These are phyloP conservation scores for Hormaphis cornu DNA, from an alignment of 1,140 invertebrate genomes.

Conservation along the genomic window DNA sequence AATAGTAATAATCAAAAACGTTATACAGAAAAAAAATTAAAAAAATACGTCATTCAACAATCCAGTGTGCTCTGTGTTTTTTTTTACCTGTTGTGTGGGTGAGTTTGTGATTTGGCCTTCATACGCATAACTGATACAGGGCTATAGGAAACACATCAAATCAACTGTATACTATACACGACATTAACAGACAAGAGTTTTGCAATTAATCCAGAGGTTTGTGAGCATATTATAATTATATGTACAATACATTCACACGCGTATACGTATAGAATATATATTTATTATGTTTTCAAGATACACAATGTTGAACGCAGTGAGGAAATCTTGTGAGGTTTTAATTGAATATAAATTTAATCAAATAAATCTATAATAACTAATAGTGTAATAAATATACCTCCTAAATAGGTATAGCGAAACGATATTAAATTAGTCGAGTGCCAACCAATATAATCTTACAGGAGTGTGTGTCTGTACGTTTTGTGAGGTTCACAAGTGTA, in stretches of 20 bases:
- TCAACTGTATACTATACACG: conserved; percentile 28
- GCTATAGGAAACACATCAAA: conserved; percentile 32
- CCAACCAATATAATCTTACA: not conserved
- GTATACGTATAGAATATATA: not conserved
- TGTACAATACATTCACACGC: not conserved
- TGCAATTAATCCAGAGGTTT: not conserved
- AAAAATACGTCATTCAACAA: conserved; percentile 14
- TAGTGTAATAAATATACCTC: no score
- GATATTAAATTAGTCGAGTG: not conserved
- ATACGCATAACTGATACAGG: conserved; percentile 30
- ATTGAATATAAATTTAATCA: not conserved
- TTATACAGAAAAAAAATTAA: conserved; percentile 12
- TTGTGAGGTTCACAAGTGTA: not conserved
- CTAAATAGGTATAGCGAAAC: not conserved
- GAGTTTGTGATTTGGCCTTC: conserved; percentile 34
- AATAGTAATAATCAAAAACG: not conserved
- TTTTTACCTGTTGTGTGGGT: conserved; percentile 39
- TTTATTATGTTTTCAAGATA: not conserved
- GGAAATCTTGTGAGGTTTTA: not conserved
- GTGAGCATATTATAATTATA: not conserved
- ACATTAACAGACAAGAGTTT: conserved; percentile 10
- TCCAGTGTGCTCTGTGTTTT: conserved; percentile 26
- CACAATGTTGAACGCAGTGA: not conserved
- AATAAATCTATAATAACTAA: no score
- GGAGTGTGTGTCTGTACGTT: not conserved